phyloP scores from a whole-genome alignment of 1,140 invertebrate genomes.

The Scaptomyza pallida region DNA sequence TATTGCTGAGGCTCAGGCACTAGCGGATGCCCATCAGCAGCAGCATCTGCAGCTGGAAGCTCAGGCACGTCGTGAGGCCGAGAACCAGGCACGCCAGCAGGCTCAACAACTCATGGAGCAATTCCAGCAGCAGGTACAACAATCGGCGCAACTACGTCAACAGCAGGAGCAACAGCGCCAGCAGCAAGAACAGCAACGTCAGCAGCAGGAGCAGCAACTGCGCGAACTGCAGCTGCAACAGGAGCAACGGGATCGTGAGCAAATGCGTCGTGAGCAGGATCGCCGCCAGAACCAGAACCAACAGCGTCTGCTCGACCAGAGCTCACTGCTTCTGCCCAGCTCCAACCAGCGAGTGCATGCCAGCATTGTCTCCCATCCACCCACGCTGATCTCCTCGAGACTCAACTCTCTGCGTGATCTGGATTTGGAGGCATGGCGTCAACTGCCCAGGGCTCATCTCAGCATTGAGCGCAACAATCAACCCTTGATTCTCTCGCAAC shows the following conservation, averaged over 20 bases:
- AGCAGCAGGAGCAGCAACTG: conserved; percentile 59
- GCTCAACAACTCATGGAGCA: conserved; percentile 81
- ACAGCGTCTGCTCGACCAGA: conserved; percentile 63
- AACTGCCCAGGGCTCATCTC: conserved; percentile 58
- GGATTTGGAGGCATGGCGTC: conserved; percentile 68
- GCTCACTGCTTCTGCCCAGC: conserved; percentile 55
- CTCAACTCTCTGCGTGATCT: conserved; percentile 52
- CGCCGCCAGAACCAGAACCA: conserved; percentile 33
- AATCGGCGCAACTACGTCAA: conserved; percentile 64
- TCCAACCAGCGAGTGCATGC: conserved; percentile 61
- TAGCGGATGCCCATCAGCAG: conserved; percentile 62
- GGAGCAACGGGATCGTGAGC: conserved; percentile 49
- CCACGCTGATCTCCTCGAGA: conserved; percentile 57
- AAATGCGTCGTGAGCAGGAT: conserved; percentile 30
- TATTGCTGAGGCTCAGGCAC: conserved; percentile 72
- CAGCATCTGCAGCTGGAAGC: conserved; percentile 66
- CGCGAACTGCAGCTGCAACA: conserved; percentile 45
- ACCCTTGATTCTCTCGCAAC: conserved; percentile 65
- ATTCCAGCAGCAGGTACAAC: conserved; percentile 79
- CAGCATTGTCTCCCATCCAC: conserved; percentile 72
- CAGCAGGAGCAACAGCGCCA: conserved; percentile 66
- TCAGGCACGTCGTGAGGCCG: conserved; percentile 61
- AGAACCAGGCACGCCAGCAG: conserved; percentile 72
- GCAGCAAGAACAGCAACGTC: conserved; percentile 47
- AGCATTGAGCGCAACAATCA: conserved; percentile 70